A percentile compares a stretch with the other conserved stretches of the same genome.
Evolutionary conservation across 2,797 vertebrate species (phyloP).

Genomic region (Taenioides sp.): DNA sequence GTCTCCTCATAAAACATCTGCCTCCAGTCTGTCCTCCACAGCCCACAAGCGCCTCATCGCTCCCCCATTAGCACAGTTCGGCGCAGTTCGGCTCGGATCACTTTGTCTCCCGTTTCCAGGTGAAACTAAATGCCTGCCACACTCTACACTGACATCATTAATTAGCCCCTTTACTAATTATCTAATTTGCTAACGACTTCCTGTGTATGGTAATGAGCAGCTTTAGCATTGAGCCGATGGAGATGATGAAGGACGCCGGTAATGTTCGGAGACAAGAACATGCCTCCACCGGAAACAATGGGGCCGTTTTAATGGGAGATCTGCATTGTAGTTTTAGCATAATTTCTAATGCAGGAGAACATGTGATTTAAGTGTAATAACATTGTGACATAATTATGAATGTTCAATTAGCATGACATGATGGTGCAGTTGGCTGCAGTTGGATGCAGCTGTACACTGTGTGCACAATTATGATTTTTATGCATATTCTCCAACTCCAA

Average conservation of each 20-base stretch:
- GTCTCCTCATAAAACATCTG: constrained; percentile 31
- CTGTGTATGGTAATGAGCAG: background rate
- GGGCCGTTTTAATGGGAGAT: background rate
- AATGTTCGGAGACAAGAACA: background rate
- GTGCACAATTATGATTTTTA: no score
- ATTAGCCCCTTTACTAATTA: constrained; percentile 11
- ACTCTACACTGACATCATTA: background rate
- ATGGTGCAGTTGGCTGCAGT: background rate
- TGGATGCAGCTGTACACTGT: no score
- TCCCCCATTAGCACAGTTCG: no score
- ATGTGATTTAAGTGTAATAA: background rate
- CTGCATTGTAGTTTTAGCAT: background rate
- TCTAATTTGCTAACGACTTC: constrained; percentile 4
- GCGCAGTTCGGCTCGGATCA: background rate
- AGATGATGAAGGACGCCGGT: background rate
- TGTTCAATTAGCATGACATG: background rate
- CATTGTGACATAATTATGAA: background rate
- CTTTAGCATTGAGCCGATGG: background rate
- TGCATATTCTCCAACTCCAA: no score
- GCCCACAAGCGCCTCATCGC: no score
- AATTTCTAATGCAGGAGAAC: background rate
- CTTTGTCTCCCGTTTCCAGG: constrained; percentile 9
- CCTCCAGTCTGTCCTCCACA: background rate
- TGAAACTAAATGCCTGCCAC: background rate
- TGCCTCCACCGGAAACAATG: background rate